Percentiles rank a stretch among this genome's conserved stretches.
Evolutionary conservation across 2,888 invertebrate species (phyloP).

Genomic region (Agrochola lychnidis): DNA sequence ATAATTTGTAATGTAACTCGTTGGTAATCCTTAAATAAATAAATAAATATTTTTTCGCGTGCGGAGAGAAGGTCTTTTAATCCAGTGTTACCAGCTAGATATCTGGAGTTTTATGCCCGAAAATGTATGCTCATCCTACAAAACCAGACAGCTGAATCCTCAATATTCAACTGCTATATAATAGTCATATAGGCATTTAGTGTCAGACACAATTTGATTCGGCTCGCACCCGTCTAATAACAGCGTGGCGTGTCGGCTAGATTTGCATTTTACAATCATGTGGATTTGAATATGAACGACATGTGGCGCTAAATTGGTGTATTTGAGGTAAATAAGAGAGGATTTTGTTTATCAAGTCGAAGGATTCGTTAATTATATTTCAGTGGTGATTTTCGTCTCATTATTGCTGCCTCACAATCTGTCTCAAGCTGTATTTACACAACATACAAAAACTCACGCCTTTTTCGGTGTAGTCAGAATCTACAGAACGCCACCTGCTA

Average conservation of each 20-base stretch:
- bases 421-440: neutral
- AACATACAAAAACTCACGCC: neutral
- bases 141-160: neutral
- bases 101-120: neutral
- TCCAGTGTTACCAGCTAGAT: neutral
- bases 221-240: constrained; percentile 35
- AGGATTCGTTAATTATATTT: neutral
- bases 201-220: constrained; percentile 44
- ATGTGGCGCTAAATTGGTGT: constrained; percentile 1
- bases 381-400: neutral
- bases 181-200: constrained; percentile 24
- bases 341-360: neutral
- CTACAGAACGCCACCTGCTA: neutral
- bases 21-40: no score
- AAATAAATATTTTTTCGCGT: neutral
- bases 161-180: constrained; percentile 31
- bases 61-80: neutral
- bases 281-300: constrained; percentile 60
- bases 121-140: neutral
- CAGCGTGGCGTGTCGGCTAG: neutral
- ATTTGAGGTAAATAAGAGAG: constrained; percentile 1
- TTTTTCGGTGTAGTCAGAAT: neutral
- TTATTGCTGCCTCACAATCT: neutral
- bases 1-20: no score
- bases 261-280: constrained; percentile 67